Conservation (phyloP, 1,140 invertebrate species). For the Zaprionus capensis region DNA sequence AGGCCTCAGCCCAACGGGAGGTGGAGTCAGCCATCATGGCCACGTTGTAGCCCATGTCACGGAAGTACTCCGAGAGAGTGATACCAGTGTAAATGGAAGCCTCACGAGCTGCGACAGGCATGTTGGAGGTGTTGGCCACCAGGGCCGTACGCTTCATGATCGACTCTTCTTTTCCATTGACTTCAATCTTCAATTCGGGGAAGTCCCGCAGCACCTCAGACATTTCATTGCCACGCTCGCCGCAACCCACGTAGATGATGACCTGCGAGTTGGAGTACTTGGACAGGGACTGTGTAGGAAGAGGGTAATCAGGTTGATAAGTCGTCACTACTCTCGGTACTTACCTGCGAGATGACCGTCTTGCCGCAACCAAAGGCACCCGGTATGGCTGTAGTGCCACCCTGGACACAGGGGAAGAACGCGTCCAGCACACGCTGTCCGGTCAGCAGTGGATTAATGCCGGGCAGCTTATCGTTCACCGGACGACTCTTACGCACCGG, state of each 20-base stretch:
- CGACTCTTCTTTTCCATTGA: conserved; percentile 97
- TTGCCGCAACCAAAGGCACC: conserved; percentile 92
- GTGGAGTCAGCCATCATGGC: conserved; percentile 99
- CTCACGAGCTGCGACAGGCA: conserved; percentile 99
- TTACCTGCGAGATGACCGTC: conserved; percentile 87
- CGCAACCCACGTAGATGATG: conserved; percentile 99
- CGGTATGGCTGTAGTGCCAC: conserved; percentile 99
- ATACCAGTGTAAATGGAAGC: conserved; percentile 99
- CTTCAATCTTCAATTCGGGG: conserved; percentile 98
- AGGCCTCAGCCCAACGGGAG: conserved; percentile 99
- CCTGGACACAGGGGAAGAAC: conserved; percentile 99
- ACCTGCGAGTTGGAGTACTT: conserved; percentile 99
- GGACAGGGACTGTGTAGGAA: conserved; percentile 90
- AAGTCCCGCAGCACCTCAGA: conserved; percentile 98
- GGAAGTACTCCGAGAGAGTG: conserved; percentile 99
- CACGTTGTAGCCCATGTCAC: conserved; percentile 99
- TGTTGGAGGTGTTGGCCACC: conserved; percentile 99
- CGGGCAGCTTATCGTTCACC: conserved; percentile 97
- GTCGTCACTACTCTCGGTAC: neutral
- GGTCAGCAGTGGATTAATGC: conserved; percentile 97
- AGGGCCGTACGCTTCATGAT: conserved; percentile 99
- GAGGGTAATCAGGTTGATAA: neutral
- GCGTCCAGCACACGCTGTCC: conserved; percentile 99
- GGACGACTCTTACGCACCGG: conserved; percentile 98
- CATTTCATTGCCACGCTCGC: conserved; percentile 96